Conservation (phyloP, 2,888 invertebrate species). For the Acleris cristana region DNA sequence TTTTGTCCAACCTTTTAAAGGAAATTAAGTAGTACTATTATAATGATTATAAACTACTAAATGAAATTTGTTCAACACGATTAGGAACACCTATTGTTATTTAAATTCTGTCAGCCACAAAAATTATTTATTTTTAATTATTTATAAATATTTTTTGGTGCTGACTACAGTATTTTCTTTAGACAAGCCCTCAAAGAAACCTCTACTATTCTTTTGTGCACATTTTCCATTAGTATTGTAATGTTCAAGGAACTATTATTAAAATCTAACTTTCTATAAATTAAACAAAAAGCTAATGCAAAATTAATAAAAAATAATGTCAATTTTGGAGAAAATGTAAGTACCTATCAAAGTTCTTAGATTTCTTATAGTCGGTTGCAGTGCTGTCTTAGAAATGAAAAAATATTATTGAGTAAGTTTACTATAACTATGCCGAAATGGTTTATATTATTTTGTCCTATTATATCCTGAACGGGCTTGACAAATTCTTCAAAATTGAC, state of each 20-base stretch:
- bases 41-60: slow-evolving; percentile 2
- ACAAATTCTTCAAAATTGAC: slow-evolving; percentile 5
- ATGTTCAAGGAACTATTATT: slow-evolving; percentile 16
- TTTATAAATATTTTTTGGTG: background rate
- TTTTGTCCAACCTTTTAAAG: background rate
- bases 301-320: background rate
- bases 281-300: background rate
- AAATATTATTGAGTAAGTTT: too few species aligned
- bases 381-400: too few species aligned
- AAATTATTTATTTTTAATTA: slow-evolving; percentile 1
- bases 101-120: background rate
- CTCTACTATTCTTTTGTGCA: slow-evolving; percentile 30
- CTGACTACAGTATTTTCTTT: background rate
- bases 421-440: too few species aligned
- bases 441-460: too few species aligned
- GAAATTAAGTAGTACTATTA: background rate
- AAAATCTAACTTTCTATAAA: slow-evolving; percentile 24
- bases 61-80: background rate
- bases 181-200: slow-evolving; percentile 17
- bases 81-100: slow-evolving; percentile 23
- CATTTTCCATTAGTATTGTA: slow-evolving; percentile 32
- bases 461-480: too few species aligned
- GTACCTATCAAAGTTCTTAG: background rate
- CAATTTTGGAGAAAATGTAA: slow-evolving; percentile 2
- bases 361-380: too few species aligned